Evolutionary conservation across 1,140 invertebrate genomes (phyloP).

Genomic region (Scylla paramamosain): DNA sequence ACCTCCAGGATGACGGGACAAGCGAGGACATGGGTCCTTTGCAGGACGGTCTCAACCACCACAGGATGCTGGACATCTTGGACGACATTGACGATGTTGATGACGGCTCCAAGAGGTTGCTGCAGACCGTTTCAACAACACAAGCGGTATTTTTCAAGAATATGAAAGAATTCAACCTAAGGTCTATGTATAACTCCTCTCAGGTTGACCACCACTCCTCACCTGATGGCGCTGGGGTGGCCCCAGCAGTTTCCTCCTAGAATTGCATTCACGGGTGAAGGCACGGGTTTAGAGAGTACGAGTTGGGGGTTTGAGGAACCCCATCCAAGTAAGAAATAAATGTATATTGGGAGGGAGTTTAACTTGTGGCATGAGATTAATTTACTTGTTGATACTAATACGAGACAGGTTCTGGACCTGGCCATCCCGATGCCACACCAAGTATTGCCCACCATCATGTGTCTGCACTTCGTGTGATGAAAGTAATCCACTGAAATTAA

Average conservation of each 20-base stretch:
- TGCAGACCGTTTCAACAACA: constrained; percentile 56
- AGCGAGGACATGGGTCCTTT: constrained; percentile 46
- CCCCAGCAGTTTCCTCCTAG: constrained; percentile 39
- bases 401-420: too few species aligned
- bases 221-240: constrained; percentile 13
- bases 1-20: constrained; percentile 51
- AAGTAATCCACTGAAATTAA: not conserved
- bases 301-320: not conserved
- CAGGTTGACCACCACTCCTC: constrained; percentile 53
- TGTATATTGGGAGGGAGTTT: not conserved
- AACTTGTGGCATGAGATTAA: not conserved
- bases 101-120: constrained; percentile 50
- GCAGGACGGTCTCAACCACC: constrained; percentile 1
- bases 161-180: constrained; percentile 50
- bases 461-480: not conserved
- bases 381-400: not conserved
- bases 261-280: constrained; percentile 56
- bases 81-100: constrained; percentile 58
- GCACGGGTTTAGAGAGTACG: constrained; percentile 61
- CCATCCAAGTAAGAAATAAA: not conserved
- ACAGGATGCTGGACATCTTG: constrained; percentile 18
- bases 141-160: constrained; percentile 29
- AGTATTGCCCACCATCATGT: not conserved
- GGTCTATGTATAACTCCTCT: constrained; percentile 44
- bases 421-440: not conserved